Base-by-base conservation (phyloP, 2,113 vertebrate genomes). In the Mormoops blainvillei region DNA sequence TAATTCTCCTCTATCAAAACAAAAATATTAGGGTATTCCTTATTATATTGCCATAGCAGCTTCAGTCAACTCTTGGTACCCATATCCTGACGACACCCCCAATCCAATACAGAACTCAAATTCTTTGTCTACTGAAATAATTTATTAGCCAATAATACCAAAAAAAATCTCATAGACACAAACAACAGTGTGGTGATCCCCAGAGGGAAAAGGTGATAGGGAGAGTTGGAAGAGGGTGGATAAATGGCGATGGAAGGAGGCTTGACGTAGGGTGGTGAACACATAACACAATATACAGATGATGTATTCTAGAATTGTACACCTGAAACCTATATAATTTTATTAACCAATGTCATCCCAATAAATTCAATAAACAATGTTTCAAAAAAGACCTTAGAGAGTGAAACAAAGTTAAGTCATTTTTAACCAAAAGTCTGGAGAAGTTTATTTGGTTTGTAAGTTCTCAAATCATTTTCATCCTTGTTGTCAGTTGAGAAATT, bases 1-100 rank as follows among this genome's bases (percentile, higher is more conserved):
- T 97, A 98, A 97, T 96, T 97, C 96, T 90, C 67, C 78, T 94
- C 63, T 33, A 87, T 96, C 97, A 94, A 95, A 94, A 93, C 81
- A 98, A 88, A 97, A 97, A 97, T 38, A 81, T 92, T 65, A 80
- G 92, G 90, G 26, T 65, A 95, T 93, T 97, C 94, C 89, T 96
- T 85, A 89, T 71, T 74, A 63, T 71, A 80, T 88, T 89, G 50
- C 77, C 80, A 61, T 33, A 85, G 26, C 58, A 83, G 41, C 56
- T 70, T 89, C 87, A 36, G 50, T 52, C 97, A 96, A 82, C 91
- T 89, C 8, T 43, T 70, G n/a, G 31, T n/a, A 54, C 45, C 10
- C 28, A 50, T 3, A 50, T 1, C 24, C 45, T 67, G 12, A 41
- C 43, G 56, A 52, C 2, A 13, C 33, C 18, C 26, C 28, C 11